phyloP scores from a whole-genome alignment of 1,140 invertebrate species.

The Caenorhabditis remanei region DNA sequence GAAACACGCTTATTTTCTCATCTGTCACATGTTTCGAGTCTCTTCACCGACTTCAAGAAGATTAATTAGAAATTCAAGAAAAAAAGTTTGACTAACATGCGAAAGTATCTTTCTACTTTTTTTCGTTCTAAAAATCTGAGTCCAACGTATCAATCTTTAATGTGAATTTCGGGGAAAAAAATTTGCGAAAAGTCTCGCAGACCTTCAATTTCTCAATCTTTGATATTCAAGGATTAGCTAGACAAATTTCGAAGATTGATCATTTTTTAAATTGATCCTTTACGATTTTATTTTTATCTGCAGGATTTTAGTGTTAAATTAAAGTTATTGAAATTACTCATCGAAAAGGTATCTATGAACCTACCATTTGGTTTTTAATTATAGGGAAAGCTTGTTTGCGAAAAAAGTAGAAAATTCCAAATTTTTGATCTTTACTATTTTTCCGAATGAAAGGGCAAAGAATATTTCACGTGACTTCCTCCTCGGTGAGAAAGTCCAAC shows the following conservation, averaged over 20 bases:
- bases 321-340: too few relatives aligned
- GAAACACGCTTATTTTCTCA: background rate
- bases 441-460: background rate
- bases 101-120: background rate
- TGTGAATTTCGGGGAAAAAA: background rate
- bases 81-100: constrained; percentile 35
- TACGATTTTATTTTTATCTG: too few relatives aligned
- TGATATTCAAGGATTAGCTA: too few relatives aligned
- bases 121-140: background rate
- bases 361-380: background rate
- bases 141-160: background rate
- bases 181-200: background rate
- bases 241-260: too few relatives aligned
- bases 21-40: constrained; percentile 22
- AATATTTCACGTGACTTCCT: constrained; percentile 11
- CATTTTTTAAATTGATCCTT: too few relatives aligned
- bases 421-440: constrained; percentile 3
- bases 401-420: background rate
- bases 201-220: too few relatives aligned
- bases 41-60: background rate
- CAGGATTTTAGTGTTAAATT: too few relatives aligned
- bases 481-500: background rate
- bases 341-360: background rate
- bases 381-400: background rate
- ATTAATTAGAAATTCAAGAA: constrained; percentile 39